A percentile compares a stretch with the other conserved stretches of the same genome.
phyloP scores from a whole-genome alignment of 1,140 invertebrate genomes.

The Parapsyche elsis region DNA sequence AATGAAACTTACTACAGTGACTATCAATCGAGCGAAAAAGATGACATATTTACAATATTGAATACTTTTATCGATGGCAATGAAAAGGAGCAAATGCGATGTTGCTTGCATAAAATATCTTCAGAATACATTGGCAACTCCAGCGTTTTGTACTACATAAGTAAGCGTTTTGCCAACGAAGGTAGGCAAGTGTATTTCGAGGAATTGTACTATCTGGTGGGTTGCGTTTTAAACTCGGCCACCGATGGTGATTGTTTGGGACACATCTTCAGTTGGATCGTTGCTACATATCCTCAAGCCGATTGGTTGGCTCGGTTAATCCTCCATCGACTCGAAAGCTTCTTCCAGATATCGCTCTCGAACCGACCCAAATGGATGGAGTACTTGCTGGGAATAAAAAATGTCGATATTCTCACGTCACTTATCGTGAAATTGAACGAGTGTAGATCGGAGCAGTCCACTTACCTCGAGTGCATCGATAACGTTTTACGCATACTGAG shows the following conservation, averaged over 20 bases:
- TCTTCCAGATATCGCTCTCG: not conserved
- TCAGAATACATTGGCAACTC: conserved; percentile 1
- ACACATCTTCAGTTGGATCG: conserved; percentile 4
- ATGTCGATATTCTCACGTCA: not conserved
- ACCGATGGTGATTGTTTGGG: not conserved
- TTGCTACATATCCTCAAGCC: not conserved
- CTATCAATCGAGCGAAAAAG: not conserved
- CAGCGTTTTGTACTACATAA: not conserved
- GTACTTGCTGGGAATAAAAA: not conserved
- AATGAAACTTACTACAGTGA: not conserved
- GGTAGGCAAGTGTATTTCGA: conserved; percentile 1
- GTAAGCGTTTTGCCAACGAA: not conserved
- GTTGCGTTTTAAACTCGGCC: not conserved
- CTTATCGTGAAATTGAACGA: not conserved
- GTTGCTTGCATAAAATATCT: not conserved
- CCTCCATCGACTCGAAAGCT: not conserved
- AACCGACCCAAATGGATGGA: not conserved
- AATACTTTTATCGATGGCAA: not conserved
- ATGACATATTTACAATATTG: not conserved
- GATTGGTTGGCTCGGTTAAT: not conserved
- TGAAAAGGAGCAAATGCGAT: not conserved
- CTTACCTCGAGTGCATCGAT: not conserved
- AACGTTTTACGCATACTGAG: not conserved
- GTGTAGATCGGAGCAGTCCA: no score
- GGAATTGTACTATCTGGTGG: not conserved